These are phyloP conservation scores for Bellardia bayeri DNA, from an alignment of 2,888 invertebrate species.

Conservation along the genomic window DNA sequence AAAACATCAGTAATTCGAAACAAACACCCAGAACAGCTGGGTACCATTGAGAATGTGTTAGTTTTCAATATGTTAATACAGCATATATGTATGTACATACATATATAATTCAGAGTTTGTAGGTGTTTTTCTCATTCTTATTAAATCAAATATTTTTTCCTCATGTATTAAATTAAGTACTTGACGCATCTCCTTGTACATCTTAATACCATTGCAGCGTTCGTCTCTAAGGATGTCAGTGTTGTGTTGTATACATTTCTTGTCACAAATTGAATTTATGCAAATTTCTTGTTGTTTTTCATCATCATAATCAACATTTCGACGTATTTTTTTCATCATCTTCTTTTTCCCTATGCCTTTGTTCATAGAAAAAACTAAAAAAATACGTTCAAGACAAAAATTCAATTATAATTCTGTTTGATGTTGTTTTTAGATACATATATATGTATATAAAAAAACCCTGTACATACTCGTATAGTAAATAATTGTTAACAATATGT, in stretches of 20 bases:
- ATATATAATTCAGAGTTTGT: neutral
- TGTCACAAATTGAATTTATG: conserved; percentile 60
- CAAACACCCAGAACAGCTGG: too few relatives aligned
- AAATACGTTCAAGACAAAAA: neutral
- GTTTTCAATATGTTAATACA: neutral
- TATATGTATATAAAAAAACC: neutral
- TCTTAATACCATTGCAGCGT: neutral
- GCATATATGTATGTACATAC: neutral
- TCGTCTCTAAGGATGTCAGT: conserved; percentile 19
- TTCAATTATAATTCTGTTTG: conserved; percentile 38
- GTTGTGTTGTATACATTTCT: conserved; percentile 14
- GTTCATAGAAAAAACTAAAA: neutral
- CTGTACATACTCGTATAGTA: neutral
- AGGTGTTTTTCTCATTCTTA: conserved; percentile 27
- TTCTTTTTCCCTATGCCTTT: neutral
- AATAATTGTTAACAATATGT: conserved; percentile 30
- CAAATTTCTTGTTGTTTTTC: conserved; percentile 47
- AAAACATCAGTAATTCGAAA: too few relatives aligned
- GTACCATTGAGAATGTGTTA: neutral
- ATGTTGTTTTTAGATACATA: conserved; percentile 23
- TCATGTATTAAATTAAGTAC: conserved; percentile 61
- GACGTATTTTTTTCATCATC: neutral
- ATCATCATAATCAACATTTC: conserved; percentile 2
- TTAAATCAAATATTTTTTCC: conserved; percentile 46
- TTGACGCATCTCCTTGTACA: conserved; percentile 50